These are phyloP conservation scores for Pherbina coryleti DNA, from an alignment of 2,888 invertebrate species.

Conservation along the genomic window DNA sequence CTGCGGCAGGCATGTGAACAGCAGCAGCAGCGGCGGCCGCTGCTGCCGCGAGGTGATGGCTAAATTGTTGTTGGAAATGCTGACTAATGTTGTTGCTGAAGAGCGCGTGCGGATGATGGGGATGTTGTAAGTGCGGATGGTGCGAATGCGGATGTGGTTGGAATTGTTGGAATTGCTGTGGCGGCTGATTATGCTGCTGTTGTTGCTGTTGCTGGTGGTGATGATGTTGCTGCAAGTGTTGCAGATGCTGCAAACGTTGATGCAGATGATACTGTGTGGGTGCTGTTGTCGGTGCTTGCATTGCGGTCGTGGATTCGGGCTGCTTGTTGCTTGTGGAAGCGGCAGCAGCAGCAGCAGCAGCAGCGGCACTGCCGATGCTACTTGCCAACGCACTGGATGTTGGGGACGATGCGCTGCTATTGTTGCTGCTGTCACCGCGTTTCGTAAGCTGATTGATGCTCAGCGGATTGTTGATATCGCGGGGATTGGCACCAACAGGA, in stretches of 20 bases:
- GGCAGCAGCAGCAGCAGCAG: conserved; percentile 9
- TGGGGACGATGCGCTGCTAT: conserved; percentile 40
- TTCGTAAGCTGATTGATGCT: conserved; percentile 92
- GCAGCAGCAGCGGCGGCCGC: conserved; percentile 48
- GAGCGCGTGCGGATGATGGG: conserved; percentile 47
- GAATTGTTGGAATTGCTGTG: conserved; percentile 42
- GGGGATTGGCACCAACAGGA: conserved; percentile 91
- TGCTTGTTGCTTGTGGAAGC: not conserved
- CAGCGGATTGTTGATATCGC: conserved; percentile 92
- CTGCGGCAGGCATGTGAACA: conserved; percentile 45
- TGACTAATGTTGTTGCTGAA: conserved; percentile 61
- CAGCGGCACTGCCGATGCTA: conserved; percentile 43
- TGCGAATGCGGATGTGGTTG: conserved; percentile 29
- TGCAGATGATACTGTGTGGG: conserved; percentile 30
- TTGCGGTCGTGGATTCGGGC: not conserved
- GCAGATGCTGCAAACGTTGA: conserved; percentile 38
- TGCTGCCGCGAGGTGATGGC: conserved; percentile 57
- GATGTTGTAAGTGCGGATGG: conserved; percentile 24
- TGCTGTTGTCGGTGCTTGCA: conserved; percentile 29
- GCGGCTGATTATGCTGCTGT: conserved; percentile 23
- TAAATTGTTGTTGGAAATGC: conserved; percentile 65
- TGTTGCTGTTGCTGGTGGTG: conserved; percentile 36
- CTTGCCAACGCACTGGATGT: conserved; percentile 26
- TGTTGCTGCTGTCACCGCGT: conserved; percentile 61
- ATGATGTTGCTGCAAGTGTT: conserved; percentile 39